Evolutionary conservation across 2,888 invertebrate genomes (phyloP), one percentile per base, ranked within the genome.

Genomic region (Lycocerus yunnanus): DNA sequence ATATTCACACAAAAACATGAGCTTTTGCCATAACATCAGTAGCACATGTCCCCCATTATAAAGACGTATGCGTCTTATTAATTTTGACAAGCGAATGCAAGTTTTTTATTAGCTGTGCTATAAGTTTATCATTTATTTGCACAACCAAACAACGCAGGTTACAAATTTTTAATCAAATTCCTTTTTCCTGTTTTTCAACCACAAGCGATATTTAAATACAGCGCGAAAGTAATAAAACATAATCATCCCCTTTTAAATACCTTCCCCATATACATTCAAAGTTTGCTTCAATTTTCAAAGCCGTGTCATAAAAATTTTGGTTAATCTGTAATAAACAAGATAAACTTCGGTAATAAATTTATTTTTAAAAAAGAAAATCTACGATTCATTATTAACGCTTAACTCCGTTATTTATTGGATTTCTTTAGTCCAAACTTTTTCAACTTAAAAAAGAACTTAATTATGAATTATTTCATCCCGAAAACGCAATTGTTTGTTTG

Each of bases 1-100:
- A 80, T 82, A 82, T 82, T 81, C 82, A 79, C 80, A 75, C 79
- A 81, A 78, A 80, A 79, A 80, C 78, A 79, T 76, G 75, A 75
- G 75, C 75, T 72, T 72, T 73, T 68, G 72, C 74, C 76, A 72
- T 73, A 72, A 77, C 77, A 77, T 80, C 77, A 76, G 14, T 18
- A 77, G 78, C 80, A 77, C 76, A 78, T 80, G 80, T 78, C 78
- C 71, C 69, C 70, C 72, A 77, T 77, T 77, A 77, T 72, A 72
- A 77, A 74, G 77, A 77, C 70, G 74, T 77, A 77, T 77, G 72
- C 60, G 61, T 72, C 72, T 77, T 77, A 77, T 77, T 77, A 77
- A 74, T 77, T 72, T 71, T 72, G 74, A 69, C 66, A 65, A 21
- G 69, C 27, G 60, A 69, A 69, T 72, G 66, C 58, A 69, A 16